These are phyloP conservation scores for Labeo rohita DNA, from an alignment of 2,113 vertebrate species.

Conservation along the genomic window DNA sequence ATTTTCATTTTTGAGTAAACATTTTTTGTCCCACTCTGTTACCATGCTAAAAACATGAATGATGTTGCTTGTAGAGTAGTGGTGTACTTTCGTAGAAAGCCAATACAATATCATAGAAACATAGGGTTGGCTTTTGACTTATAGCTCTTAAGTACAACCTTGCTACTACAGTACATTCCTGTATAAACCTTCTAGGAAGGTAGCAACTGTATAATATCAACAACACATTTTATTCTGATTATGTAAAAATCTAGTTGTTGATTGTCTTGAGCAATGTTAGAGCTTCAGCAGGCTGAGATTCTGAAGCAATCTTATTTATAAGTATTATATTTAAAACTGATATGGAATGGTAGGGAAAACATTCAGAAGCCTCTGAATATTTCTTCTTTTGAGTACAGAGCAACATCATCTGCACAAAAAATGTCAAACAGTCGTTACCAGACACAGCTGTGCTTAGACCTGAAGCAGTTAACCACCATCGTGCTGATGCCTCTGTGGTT, in stretches of 20 bases:
- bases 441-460: not conserved
- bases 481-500: not conserved
- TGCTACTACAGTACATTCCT: not conserved
- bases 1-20: not conserved
- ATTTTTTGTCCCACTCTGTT: not conserved
- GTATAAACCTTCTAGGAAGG: not conserved
- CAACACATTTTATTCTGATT: not conserved
- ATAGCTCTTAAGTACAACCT: not conserved
- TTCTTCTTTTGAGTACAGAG: not conserved
- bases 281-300: not conserved
- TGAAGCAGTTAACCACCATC: slow-evolving; percentile 15
- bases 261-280: not conserved
- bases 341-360: not conserved
- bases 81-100: not conserved
- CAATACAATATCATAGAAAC: not conserved
- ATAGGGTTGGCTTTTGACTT: not conserved
- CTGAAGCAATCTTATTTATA: not conserved
- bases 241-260: not conserved
- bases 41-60: not conserved
- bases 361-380: not conserved
- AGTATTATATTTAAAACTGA: not conserved
- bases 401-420: not conserved
- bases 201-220: not conserved
- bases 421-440: not conserved
- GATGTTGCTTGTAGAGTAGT: not conserved